Evolutionary conservation across 2,113 vertebrate species (phyloP).

Genomic region (Pomatostomus ruficeps): DNA sequence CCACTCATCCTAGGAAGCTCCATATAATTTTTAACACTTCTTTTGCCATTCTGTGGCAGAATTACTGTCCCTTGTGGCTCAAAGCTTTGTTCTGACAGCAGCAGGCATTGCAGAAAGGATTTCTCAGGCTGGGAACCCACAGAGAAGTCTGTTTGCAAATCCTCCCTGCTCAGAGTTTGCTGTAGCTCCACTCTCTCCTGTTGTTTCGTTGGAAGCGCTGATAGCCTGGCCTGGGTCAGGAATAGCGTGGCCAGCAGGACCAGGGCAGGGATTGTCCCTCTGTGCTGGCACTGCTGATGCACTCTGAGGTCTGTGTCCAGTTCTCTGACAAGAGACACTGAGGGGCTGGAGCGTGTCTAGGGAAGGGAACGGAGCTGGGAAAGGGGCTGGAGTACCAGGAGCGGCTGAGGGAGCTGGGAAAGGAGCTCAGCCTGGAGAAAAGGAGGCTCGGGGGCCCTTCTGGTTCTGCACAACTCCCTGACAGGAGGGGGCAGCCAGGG

Average conservation of each 20-base stretch:
- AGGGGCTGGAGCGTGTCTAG: neutral
- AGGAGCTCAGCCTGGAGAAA: neutral
- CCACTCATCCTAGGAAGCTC: neutral
- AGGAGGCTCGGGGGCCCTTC: neutral
- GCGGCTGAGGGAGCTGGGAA: neutral
- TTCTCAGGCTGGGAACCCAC: neutral
- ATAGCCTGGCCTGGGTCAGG: neutral
- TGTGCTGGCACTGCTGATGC: neutral
- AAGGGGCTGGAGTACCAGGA: neutral
- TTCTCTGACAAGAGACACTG: accelerated
- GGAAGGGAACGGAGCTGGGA: neutral
- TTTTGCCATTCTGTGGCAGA: neutral
- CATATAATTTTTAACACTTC: neutral
- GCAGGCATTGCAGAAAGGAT: neutral
- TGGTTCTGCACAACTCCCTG: neutral
- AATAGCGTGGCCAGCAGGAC: neutral
- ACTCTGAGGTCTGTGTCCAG: neutral
- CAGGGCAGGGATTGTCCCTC: neutral
- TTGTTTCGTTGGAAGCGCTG: accelerated
- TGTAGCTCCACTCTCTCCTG: neutral
- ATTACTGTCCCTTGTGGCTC: neutral
- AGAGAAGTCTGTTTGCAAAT: neutral
- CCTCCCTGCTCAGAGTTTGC: neutral
- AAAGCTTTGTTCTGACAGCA: neutral
- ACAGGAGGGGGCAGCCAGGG: neutral